A percentile compares a stretch with the other conserved stretches of the same genome.
Evolutionary conservation across 1,140 invertebrate genomes (phyloP).

Genomic region (Panulirus ornatus): DNA sequence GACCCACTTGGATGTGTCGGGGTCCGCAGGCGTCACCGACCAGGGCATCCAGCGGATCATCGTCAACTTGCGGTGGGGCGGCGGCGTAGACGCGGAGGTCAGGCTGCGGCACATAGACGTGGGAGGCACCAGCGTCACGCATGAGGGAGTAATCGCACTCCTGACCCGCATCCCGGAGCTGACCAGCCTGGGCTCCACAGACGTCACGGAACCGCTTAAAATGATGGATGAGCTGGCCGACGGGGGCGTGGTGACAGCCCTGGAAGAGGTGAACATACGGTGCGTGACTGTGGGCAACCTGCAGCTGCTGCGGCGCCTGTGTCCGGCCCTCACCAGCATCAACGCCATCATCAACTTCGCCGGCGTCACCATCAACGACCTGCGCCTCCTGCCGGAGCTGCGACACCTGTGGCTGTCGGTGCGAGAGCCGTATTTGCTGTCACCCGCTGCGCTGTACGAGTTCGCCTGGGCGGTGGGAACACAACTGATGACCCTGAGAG

Average conservation of each 20-base stretch:
- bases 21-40: slow-evolving; percentile 70
- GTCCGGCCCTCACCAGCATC: slow-evolving; percentile 60
- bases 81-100: slow-evolving; percentile 45
- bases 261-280: slow-evolving; percentile 69
- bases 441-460: slow-evolving; percentile 64
- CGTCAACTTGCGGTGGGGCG: slow-evolving; percentile 67
- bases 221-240: slow-evolving; percentile 64
- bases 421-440: slow-evolving; percentile 71
- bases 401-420: slow-evolving; percentile 63
- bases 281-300: slow-evolving; percentile 67
- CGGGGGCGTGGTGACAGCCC: slow-evolving; percentile 20
- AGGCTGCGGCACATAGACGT: slow-evolving; percentile 67
- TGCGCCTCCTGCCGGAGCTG: slow-evolving; percentile 63
- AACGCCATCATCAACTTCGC: slow-evolving; percentile 67
- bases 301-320: slow-evolving; percentile 61
- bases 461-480: slow-evolving; percentile 69
- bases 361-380: slow-evolving; percentile 70
- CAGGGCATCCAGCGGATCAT: slow-evolving; percentile 69
- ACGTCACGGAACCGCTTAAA: slow-evolving; percentile 66
- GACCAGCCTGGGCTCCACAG: slow-evolving; percentile 64
- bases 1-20: slow-evolving; percentile 67
- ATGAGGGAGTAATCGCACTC: slow-evolving; percentile 64
- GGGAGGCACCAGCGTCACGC: slow-evolving; percentile 71
- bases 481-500: slow-evolving; percentile 57
- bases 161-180: slow-evolving; percentile 61